Percentiles rank a stretch among this genome's conserved stretches.
phyloP scores from a whole-genome alignment of 2,113 vertebrate genomes.

The Nanorana parkeri region DNA sequence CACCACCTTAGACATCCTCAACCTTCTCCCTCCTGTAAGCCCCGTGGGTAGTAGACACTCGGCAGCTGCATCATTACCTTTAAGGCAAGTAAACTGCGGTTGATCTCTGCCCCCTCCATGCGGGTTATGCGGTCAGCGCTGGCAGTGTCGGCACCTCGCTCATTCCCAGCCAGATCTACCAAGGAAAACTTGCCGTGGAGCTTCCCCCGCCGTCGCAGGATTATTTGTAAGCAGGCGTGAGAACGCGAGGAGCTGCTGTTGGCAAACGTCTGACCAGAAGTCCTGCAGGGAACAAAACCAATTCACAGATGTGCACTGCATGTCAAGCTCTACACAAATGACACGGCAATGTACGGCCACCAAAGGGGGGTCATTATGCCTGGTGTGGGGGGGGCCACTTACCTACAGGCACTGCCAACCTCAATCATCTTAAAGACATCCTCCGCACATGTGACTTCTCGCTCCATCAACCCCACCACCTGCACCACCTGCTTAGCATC shows the following conservation, averaged over 20 bases:
- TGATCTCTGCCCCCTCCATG: constrained; percentile 94
- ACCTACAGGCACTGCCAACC: constrained; percentile 91
- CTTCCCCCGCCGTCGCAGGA: constrained; percentile 78
- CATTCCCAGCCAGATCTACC: constrained; percentile 96
- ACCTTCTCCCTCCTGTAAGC: too few species aligned
- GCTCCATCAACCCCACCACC: constrained; percentile 90
- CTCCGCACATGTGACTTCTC: constrained; percentile 77
- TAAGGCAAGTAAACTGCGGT: constrained; percentile 92
- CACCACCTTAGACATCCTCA: too few species aligned
- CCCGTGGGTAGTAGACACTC: too few species aligned
- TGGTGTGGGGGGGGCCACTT: background rate
- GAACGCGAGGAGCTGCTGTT: constrained; percentile 94
- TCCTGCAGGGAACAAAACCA: constrained; percentile 70
- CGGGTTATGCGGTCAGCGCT: constrained; percentile 88
- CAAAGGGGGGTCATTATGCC: background rate
- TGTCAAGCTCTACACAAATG: too few species aligned
- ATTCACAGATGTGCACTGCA: background rate
- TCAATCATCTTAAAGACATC: constrained; percentile 92
- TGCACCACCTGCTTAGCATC: constrained; percentile 94
- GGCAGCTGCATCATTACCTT: constrained; percentile 77
- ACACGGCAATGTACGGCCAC: background rate
- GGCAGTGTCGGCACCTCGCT: constrained; percentile 89
- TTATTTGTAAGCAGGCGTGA: constrained; percentile 93
- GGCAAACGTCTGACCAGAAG: constrained; percentile 94
- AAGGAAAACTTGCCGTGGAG: constrained; percentile 93